Base-by-base conservation (phyloP, 2,113 vertebrate species). In the Nothobranchius furzeri region DNA sequence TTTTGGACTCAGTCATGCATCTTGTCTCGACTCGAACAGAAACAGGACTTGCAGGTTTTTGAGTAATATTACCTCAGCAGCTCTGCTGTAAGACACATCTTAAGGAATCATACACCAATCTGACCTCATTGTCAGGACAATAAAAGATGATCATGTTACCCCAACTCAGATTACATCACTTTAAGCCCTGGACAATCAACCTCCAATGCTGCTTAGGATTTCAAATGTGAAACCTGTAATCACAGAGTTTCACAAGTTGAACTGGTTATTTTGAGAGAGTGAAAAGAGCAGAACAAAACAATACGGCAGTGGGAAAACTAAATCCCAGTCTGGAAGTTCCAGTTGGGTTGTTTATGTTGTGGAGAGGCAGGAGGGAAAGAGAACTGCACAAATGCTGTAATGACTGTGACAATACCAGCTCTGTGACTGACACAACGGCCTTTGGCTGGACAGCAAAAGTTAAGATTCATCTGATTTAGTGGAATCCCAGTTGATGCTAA, bases 141-240 rank as follows among this genome's bases (percentile, higher is more conserved):
- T 61, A 66, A 65, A 67, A 74, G 72, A 17, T 58, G 68, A 77
- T 93, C 70, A 9, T 8, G 53, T 93, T 86, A 67, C 87, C 43
- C 48, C 74, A 52, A 70, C 73, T 91, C 78, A 50, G 60, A 67
- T 92, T 89, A 84, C 84, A 68, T 84, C 67, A 73, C 60, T 76
- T 65, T 75, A 75, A 88, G 24, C 71, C 64, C 50, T 15, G 53
- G 70, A 66, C 82, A 86, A 88, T 87, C 64, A 70, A 55, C 66
- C 53, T 73, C 58, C 76, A 20, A 67, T 67, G 51, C 58, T 46
- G 68, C 72, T 85, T 40, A 54, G 76, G 45, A 64, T 72, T 79
- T 74, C 60, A 66, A 88, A 87, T 60, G 70, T 72, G 46, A 81
- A 75, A 75, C 73, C 71, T 86, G 56, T 88, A 89, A 90, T 91